Evolutionary conservation across 2,113 vertebrate species (phyloP).

Genomic region (Petaurus breviceps): DNA sequence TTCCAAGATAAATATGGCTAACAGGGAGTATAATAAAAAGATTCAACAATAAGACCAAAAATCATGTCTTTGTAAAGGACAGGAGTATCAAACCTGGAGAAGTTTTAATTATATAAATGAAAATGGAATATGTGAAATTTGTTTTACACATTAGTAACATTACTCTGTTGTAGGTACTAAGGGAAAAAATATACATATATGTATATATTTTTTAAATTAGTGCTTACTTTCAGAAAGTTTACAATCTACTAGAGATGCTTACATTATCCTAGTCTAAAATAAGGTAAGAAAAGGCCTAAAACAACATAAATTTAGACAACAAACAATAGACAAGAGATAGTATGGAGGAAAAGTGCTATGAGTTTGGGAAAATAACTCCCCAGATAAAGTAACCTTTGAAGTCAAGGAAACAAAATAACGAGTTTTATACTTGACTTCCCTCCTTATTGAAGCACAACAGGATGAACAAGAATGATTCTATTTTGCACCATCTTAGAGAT

Average conservation of each 20-base stretch:
- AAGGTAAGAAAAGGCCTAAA: background rate
- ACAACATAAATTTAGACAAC: background rate
- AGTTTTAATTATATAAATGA: constrained; percentile 57
- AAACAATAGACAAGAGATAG: background rate
- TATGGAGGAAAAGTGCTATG: background rate
- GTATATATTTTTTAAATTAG: background rate
- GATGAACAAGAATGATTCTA: background rate
- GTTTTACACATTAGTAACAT: background rate
- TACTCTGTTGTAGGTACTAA: background rate
- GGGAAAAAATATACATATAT: no score
- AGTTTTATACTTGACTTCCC: no score
- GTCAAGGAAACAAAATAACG: no score
- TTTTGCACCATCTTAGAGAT: background rate
- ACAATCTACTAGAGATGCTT: background rate
- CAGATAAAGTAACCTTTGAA: background rate
- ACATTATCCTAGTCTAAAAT: background rate
- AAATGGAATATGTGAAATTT: background rate
- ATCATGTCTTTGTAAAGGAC: constrained; percentile 27
- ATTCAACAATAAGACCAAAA: constrained; percentile 35
- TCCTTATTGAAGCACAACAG: background rate
- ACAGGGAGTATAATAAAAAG: constrained; percentile 15
- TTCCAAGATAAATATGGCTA: constrained; percentile 37
- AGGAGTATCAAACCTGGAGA: constrained; percentile 11
- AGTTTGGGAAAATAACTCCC: background rate
- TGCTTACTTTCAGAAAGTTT: background rate